phyloP scores from a whole-genome alignment of 1,140 invertebrate species.

The Ptiloglossa arizonensis region DNA sequence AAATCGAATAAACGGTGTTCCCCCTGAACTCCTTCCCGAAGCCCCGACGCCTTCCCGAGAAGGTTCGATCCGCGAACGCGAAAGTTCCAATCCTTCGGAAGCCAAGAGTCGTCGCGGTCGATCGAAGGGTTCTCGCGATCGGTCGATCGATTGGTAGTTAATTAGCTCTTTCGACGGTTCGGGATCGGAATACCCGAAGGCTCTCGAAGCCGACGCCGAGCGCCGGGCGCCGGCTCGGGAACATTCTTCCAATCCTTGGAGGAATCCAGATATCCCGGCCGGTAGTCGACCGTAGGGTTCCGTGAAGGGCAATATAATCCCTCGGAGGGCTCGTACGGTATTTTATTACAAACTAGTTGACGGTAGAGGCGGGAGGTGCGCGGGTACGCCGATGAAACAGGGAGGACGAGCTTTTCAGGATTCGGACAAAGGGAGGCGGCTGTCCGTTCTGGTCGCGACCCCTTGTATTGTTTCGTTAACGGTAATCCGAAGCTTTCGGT shows the following conservation, averaged over 20 bases:
- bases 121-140: background rate
- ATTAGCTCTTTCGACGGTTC: constrained; percentile 4
- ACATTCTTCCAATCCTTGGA: constrained; percentile 51
- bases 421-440: constrained; percentile 39
- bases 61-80: no score
- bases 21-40: no score
- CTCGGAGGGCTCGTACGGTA: constrained; percentile 47
- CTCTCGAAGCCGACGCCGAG: constrained; percentile 20
- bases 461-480: constrained; percentile 60
- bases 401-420: constrained; percentile 43
- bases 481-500: constrained; percentile 57
- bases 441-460: constrained; percentile 30
- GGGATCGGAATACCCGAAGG: background rate
- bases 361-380: constrained; percentile 16
- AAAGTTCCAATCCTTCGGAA: background rate
- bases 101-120: background rate
- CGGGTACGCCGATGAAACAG: background rate
- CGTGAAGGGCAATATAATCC: constrained; percentile 64
- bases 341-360: constrained; percentile 59
- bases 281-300: constrained; percentile 17
- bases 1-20: no score
- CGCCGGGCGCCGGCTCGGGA: no score
- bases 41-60: no score
- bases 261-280: constrained; percentile 50
- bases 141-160: constrained; percentile 1